Conservation (phyloP, 1,140 invertebrate genomes). For the Linepithema humile region DNA sequence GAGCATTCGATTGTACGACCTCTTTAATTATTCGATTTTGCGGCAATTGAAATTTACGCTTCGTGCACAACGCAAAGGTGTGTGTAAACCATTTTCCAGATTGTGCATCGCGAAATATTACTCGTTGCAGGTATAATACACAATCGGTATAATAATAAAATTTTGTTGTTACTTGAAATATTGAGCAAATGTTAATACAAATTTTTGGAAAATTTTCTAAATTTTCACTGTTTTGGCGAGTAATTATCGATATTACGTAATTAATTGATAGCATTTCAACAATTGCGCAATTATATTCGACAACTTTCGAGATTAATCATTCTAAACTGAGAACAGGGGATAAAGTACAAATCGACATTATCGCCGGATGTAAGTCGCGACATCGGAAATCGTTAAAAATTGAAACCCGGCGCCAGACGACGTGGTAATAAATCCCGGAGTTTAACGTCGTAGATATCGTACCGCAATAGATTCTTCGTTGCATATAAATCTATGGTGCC, state of each 20-base stretch:
- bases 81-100: background rate
- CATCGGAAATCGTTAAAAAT: slow-evolving; percentile 38
- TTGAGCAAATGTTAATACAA: background rate
- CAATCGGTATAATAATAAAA: no score
- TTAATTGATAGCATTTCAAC: background rate
- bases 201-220: no score
- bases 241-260: background rate
- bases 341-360: slow-evolving; percentile 3
- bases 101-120: background rate
- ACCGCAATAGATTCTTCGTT: slow-evolving; percentile 41
- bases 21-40: slow-evolving; percentile 56
- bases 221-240: background rate
- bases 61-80: background rate
- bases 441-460: slow-evolving; percentile 24
- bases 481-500: slow-evolving; percentile 53
- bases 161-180: background rate
- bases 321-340: background rate
- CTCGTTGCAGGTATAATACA: no score
- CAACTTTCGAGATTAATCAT: background rate
- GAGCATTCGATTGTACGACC: slow-evolving; percentile 47
- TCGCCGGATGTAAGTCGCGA: slow-evolving; percentile 6
- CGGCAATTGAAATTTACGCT: background rate
- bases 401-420: slow-evolving; percentile 33
- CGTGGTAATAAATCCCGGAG: slow-evolving; percentile 15
- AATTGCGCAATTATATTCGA: background rate